Evolutionary conservation across 2,113 vertebrate species (phyloP).

Genomic region (Bolborhynchus lineola): DNA sequence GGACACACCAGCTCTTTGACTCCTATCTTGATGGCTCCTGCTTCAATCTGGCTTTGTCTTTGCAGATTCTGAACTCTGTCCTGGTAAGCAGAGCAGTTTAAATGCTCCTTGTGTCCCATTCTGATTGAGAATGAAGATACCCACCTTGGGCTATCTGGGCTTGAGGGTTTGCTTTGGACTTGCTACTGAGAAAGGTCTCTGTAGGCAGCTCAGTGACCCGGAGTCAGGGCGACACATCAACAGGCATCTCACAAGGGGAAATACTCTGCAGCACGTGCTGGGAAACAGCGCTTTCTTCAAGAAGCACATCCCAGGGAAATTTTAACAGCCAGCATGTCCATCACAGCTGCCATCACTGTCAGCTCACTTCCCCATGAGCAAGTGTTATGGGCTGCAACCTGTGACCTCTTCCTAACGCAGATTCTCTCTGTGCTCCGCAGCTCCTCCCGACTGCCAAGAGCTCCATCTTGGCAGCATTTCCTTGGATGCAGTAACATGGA

Average conservation of each 20-base stretch:
- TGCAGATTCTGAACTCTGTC: background rate
- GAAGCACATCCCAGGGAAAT: background rate
- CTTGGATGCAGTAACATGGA: background rate
- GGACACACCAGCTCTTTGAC: background rate
- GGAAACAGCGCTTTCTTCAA: background rate
- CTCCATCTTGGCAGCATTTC: background rate
- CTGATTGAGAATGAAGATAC: background rate
- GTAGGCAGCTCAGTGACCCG: background rate
- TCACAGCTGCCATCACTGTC: rapidly evolving
- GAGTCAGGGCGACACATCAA: background rate
- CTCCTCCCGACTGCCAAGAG: background rate
- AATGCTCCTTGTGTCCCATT: background rate
- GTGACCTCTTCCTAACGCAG: background rate
- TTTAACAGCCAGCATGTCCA: background rate
- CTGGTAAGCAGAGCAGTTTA: background rate
- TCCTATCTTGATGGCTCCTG: background rate
- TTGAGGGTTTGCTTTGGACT: background rate
- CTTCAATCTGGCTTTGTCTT: background rate
- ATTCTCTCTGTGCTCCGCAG: background rate
- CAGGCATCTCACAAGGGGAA: background rate
- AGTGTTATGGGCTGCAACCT: background rate
- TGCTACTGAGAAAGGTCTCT: background rate
- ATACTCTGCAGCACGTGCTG: background rate
- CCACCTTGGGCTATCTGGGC: background rate
- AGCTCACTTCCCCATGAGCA: background rate